These are phyloP conservation scores for Mormyrus iriodes DNA, from an alignment of 2,113 vertebrate genomes.

Conservation along the genomic window DNA sequence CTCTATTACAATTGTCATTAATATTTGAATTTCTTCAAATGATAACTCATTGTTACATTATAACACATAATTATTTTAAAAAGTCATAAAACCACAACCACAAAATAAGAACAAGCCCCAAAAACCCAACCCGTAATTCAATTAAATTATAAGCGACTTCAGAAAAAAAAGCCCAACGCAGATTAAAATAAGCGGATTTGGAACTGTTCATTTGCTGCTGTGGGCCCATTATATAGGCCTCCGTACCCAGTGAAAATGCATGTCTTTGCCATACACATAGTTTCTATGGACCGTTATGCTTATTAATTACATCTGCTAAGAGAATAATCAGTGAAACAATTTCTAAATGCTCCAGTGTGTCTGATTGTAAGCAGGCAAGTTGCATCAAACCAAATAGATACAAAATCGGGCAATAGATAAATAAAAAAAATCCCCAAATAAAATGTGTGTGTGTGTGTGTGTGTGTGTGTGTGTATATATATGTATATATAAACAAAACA, in stretches of 20 bases:
- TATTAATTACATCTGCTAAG: neutral
- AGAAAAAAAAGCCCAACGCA: neutral
- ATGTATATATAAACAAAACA: neutral
- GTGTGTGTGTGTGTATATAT: no score
- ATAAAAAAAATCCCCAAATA: neutral
- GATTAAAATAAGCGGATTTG: neutral
- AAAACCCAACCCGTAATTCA: neutral
- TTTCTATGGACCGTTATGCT: neutral
- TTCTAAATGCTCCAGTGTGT: neutral
- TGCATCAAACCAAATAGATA: neutral
- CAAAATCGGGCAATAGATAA: neutral
- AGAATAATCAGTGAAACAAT: neutral
- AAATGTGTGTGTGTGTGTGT: neutral
- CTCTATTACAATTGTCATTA: no score
- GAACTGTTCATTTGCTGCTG: neutral
- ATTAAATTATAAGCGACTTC: neutral
- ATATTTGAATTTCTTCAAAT: no score
- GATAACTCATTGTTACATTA: no score
- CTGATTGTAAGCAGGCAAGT: neutral
- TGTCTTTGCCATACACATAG: neutral
- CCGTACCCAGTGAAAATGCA: neutral
- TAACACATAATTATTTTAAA: no score
- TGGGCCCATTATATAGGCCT: neutral
- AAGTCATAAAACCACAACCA: neutral
- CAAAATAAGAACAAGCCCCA: neutral